Evolutionary conservation across 2,888 invertebrate genomes (phyloP).

Genomic region (Dryocosmus kuriphilus): DNA sequence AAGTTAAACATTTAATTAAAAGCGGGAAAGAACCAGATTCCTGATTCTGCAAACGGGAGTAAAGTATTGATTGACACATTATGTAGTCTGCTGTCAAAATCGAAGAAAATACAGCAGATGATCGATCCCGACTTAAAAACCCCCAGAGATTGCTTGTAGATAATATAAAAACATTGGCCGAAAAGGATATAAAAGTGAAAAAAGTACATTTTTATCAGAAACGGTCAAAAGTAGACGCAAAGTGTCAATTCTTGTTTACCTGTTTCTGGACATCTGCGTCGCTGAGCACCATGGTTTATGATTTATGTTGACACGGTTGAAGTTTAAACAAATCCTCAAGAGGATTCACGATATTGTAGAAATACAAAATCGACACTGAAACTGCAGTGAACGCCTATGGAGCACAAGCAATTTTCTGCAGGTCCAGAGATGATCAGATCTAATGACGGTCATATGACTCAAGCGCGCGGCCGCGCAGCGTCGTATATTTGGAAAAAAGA

Average conservation of each 20-base stretch:
- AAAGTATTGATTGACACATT: not conserved
- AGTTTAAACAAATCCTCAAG: conserved; percentile 25
- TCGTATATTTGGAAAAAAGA: no score
- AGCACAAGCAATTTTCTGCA: conserved; percentile 51
- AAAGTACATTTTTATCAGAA: not conserved
- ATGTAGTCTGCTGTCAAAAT: not conserved
- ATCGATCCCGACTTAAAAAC: not conserved
- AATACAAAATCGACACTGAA: conserved; percentile 38
- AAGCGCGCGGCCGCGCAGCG: no score
- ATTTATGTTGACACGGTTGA: not conserved
- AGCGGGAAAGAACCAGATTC: not conserved
- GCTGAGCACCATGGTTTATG: conserved; percentile 92
- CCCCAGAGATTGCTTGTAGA: not conserved
- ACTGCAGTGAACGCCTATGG: conserved; percentile 66
- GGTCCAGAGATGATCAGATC: no score
- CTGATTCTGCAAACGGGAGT: not conserved
- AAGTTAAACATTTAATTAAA: not conserved
- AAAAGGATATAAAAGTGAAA: not conserved
- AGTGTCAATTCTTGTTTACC: conserved; percentile 80
- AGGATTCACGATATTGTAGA: not conserved
- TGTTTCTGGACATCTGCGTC: conserved; percentile 99
- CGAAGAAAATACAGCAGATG: not conserved
- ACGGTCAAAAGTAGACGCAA: not conserved
- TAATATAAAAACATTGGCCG: not conserved
- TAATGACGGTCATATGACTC: conserved; percentile 63